phyloP scores from a whole-genome alignment of 1,140 invertebrate species.

The Sycobia sp. region DNA sequence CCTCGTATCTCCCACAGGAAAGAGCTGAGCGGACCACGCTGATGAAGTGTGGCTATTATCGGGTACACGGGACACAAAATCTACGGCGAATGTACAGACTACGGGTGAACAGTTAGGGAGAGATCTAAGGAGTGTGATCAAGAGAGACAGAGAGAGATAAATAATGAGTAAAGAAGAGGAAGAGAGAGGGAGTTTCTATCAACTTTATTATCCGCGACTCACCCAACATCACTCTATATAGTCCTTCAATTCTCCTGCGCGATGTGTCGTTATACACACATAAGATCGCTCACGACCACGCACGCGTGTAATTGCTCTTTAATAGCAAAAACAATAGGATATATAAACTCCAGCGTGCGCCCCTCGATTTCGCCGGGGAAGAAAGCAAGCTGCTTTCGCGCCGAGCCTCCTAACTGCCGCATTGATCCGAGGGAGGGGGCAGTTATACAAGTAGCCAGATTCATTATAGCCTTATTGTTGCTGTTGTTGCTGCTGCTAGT shows the following conservation, averaged over 20 bases:
- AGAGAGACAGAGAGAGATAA: too few relatives aligned
- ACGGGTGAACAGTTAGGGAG: too few relatives aligned
- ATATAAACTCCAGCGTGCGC: background rate
- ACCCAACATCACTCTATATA: background rate
- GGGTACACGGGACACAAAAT: slow-evolving; percentile 55
- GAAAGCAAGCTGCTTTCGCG: too few relatives aligned
- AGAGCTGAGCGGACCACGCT: slow-evolving; percentile 40
- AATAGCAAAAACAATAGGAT: slow-evolving; percentile 43
- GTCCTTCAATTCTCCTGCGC: slow-evolving; percentile 49
- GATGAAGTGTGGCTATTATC: slow-evolving; percentile 61
- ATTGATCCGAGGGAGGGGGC: too few relatives aligned
- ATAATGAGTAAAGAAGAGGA: too few relatives aligned
- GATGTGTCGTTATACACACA: slow-evolving; percentile 34
- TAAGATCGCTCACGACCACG: slow-evolving; percentile 30
- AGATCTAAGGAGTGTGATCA: too few relatives aligned
- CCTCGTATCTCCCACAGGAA: slow-evolving; percentile 50
- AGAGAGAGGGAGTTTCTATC: slow-evolving; percentile 30
- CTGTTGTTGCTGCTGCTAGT: too few relatives aligned
- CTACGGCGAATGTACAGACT: slow-evolving; percentile 32
- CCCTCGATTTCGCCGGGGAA: slow-evolving; percentile 34
- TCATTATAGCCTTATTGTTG: too few relatives aligned
- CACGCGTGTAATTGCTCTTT: slow-evolving; percentile 40
- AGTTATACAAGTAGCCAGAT: too few relatives aligned
- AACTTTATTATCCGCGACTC: slow-evolving; percentile 58
- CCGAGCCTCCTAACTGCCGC: too few relatives aligned